Evolutionary conservation across 2,113 vertebrate species (phyloP), one percentile per base, ranked within the genome.

Genomic region (Phaethornis superciliosus): DNA sequence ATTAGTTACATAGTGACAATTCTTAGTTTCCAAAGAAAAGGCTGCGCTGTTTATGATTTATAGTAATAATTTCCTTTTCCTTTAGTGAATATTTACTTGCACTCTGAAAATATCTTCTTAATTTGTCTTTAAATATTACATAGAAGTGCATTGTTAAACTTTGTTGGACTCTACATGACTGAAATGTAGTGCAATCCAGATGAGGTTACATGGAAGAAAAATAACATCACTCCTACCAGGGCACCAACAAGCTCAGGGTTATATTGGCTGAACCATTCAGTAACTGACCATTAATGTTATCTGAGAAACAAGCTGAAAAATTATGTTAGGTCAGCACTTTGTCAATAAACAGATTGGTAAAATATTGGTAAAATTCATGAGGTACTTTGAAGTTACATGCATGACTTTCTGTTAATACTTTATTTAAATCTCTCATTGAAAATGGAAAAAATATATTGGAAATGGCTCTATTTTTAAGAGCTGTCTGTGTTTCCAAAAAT

Each of bases 31-130:
- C 42, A 90, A 67, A 37, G 42, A 58, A 93, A 74, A 21, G 21
- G 64, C 55, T 91, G 86, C 11, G 62, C 17, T 92, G 21, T 68
- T 71, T 89, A 54, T 46, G 65, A 86, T 78, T 88, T 51, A 71
- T 40, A 58, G 21, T 87, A 92, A 71, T 89, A 35, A 8, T 15
- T 71, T 65, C 5, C 26, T 56, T 35, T 56, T 17, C 71, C 64
- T 81, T 56, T 54, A 70, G 52, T 76, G 35, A 80, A 32, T 92
- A 85, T 51, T 89, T 63, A 82, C 89, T 95, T 93, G 12, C 24
- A 44, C 17, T 71, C 24, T 80, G 24, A 74, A 71, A 49, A 51
- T 83, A 55, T 49, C 26, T 16, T 35, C 70, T 51, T 40, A 71
- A 51, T 46, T 58, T 79, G 44, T 56, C 35, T 68, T 51, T 49